A percentile compares a stretch with the other conserved stretches of the same genome.
phyloP scores from a whole-genome alignment of 2,113 vertebrate species.

The Rhynchopsitta pachyrhyncha region DNA sequence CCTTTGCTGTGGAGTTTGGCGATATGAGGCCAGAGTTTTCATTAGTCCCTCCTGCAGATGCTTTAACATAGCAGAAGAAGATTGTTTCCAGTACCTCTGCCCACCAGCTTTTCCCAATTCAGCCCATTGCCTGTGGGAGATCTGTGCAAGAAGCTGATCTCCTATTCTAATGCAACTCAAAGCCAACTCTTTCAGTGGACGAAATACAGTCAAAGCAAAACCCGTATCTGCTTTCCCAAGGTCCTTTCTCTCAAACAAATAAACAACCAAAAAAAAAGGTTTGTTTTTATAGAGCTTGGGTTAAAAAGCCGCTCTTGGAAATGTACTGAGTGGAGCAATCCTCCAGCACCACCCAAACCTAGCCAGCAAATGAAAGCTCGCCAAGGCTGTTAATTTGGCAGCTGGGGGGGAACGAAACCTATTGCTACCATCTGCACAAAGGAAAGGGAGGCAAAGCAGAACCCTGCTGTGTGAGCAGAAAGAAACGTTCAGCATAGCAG shows the following conservation, averaged over 20 bases:
- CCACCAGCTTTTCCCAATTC: constrained; percentile 42
- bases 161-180: constrained; percentile 11
- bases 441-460: constrained; percentile 57
- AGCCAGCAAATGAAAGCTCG: constrained; percentile 26
- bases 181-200: neutral
- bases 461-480: constrained; percentile 52
- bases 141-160: constrained; percentile 24
- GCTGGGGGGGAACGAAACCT: constrained; percentile 40
- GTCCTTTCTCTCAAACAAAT: constrained; percentile 45
- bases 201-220: neutral
- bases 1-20: neutral
- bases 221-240: constrained; percentile 39
- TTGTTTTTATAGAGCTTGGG: constrained; percentile 45
- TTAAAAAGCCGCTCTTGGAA: constrained; percentile 51
- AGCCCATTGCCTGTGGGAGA: neutral
- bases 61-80: neutral
- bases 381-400: constrained; percentile 48
- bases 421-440: constrained; percentile 66
- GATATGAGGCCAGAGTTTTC: neutral
- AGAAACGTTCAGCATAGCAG: constrained; percentile 41
- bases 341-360: constrained; percentile 59
- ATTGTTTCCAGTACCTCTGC: constrained; percentile 46
- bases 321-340: constrained; percentile 53
- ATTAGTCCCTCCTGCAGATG: neutral
- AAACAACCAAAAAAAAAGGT: constrained; percentile 1